These are phyloP conservation scores for Oeneis ivallda DNA, from an alignment of 2,888 invertebrate species.

Conservation along the genomic window DNA sequence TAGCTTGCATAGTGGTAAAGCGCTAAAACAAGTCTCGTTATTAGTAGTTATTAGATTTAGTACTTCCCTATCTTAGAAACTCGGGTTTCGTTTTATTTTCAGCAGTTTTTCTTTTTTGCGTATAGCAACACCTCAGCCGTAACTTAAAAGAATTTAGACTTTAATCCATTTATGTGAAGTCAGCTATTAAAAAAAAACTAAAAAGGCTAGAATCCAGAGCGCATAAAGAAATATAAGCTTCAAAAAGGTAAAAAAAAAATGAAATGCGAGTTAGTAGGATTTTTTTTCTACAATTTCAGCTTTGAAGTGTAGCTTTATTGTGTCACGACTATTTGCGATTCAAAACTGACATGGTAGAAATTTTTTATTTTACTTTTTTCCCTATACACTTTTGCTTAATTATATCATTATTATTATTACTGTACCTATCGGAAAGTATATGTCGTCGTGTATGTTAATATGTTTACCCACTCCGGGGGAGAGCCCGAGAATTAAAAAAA, in stretches of 20 bases:
- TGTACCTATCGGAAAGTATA: conserved; percentile 54
- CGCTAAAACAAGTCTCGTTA: conserved; percentile 49
- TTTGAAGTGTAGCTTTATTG: conserved; percentile 51
- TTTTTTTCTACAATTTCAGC: conserved; percentile 63
- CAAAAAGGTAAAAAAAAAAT: conserved; percentile 29
- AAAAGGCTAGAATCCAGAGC: conserved; percentile 13
- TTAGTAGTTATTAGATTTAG: conserved; percentile 51
- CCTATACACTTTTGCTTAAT: conserved; percentile 1
- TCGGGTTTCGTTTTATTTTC: conserved; percentile 39
- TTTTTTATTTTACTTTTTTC: conserved; percentile 52
- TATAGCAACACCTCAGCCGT: not conserved
- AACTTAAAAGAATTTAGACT: not conserved
- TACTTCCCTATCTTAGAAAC: conserved; percentile 41
- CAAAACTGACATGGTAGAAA: conserved; percentile 61
- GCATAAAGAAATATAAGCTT: not conserved
- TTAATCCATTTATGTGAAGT: not conserved
- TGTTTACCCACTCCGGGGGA: conserved; percentile 71
- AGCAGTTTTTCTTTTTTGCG: conserved; percentile 20
- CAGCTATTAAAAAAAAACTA: not conserved
- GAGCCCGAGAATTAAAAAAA: conserved; percentile 58
- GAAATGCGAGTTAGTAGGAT: conserved; percentile 45
- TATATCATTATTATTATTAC: conserved; percentile 51
- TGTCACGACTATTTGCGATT: conserved; percentile 42
- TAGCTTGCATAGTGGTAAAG: conserved; percentile 45
- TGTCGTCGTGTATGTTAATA: conserved; percentile 75